Conservation (phyloP, 2,113 vertebrate species). For the Damaliscus lunatus region DNA sequence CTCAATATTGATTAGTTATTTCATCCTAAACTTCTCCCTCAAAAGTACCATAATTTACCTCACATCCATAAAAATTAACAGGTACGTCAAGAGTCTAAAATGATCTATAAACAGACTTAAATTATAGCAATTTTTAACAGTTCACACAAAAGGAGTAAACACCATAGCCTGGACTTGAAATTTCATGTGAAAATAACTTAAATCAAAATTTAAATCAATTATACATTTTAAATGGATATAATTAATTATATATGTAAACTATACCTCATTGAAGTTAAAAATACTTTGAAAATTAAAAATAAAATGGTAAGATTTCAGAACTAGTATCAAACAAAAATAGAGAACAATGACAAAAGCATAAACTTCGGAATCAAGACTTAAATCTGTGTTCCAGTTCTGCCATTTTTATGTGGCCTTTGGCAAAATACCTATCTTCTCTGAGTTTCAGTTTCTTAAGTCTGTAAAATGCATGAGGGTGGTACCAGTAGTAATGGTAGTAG, state of each 20-base stretch:
- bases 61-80: background rate
- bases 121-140: background rate
- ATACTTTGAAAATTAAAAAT: conserved; percentile 43
- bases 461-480: background rate
- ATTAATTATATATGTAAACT: background rate
- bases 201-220: conserved; percentile 5
- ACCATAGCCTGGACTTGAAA: background rate
- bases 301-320: background rate
- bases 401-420: background rate
- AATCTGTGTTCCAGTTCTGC: background rate
- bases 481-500: background rate
- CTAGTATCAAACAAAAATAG: background rate
- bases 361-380: background rate
- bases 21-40: background rate
- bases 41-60: conserved; percentile 25
- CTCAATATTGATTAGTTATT: background rate
- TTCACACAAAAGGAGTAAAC: conserved; percentile 17
- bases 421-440: background rate
- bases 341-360: background rate
- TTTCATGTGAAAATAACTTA: background rate
- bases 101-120: background rate
- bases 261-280: background rate
- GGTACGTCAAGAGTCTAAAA: background rate
- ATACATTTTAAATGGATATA: background rate
- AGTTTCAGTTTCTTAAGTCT: background rate